Conservation (phyloP, 1,140 invertebrate species). For the Papilio helenus region DNA sequence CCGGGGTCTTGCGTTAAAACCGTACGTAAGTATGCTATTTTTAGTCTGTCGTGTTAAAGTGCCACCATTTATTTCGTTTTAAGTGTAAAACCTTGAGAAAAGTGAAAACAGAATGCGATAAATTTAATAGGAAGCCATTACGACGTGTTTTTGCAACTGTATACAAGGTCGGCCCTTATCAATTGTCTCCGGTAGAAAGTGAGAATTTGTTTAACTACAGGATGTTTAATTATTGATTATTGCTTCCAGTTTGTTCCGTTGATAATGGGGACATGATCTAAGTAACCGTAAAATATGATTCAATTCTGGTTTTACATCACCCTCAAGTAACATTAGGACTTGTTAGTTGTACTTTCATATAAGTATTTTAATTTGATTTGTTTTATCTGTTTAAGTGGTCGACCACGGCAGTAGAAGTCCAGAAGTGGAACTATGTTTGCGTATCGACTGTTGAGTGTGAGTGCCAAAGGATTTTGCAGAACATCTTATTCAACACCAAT, state of each 20-base stretch:
- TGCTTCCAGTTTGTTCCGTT: slow-evolving; percentile 22
- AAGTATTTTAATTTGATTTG: background rate
- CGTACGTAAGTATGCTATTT: background rate
- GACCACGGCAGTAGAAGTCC: background rate
- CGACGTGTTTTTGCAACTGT: slow-evolving; percentile 23
- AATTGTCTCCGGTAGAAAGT: slow-evolving; percentile 28
- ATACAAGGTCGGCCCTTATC: slow-evolving; percentile 30
- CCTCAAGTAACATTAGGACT: too few species aligned
- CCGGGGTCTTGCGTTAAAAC: background rate
- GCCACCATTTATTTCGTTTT: background rate
- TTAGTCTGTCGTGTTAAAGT: background rate
- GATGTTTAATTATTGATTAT: slow-evolving; percentile 35
- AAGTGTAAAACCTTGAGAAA: slow-evolving; percentile 7
- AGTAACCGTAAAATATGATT: background rate
- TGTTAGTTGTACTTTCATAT: too few species aligned
- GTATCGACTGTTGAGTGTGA: too few species aligned
- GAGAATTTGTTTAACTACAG: slow-evolving; percentile 18
- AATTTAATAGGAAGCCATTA: slow-evolving; percentile 1
- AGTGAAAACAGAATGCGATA: slow-evolving; percentile 9
- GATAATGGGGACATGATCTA: background rate
- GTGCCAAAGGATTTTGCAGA: too few species aligned
- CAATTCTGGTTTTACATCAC: background rate
- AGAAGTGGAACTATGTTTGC: too few species aligned
- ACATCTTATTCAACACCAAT: too few species aligned
- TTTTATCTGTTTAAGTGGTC: background rate